Evolutionary conservation across 2,888 invertebrate genomes (phyloP), one percentile per base, ranked within the genome.

Genomic region (Trachelus iudaicus): DNA sequence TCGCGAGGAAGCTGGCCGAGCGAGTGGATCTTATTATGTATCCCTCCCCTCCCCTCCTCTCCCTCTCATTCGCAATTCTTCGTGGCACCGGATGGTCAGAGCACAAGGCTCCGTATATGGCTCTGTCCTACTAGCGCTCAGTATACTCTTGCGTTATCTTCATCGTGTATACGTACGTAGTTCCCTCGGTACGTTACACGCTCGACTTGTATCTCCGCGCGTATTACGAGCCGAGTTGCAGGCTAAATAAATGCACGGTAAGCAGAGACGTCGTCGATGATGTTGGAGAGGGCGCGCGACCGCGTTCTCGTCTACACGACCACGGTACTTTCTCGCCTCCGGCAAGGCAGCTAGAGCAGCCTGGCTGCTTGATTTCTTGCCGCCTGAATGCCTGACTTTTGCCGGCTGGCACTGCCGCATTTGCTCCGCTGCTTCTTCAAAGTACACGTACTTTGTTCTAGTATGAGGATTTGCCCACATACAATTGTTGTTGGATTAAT

Each of bases 71-170:
- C 23, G 56, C 56, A 23, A 56, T 56, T 56, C 56, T 23, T 56
- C 56, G 23, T 56, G 56, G 71, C 15, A 34, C 15, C 71, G 33
- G 34, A 69, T 69, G 30, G 69, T n/a, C 69, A 73, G 56, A 71
- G 81, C 77, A 83, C 77, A 79, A 80, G 85, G 82, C 82, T 83
- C 87, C 87, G 83, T 88, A 87, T 88, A 88, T 85, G 88, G 88
- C 77, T 79, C 75, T 85, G 88, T 84, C 84, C 84, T 84, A 85
- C 87, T 84, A 84, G 76, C 76, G 79, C 83, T 69, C 76, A 75
- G 73, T 76, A 23, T 69, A 75, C 35, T 69, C 56, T 56, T 56
- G 56, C 56, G 56, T 56, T 56, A 56, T 56, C 56, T 56, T 56
- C 56, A 56, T 56, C 34, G 37, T 73, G 35, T 80, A 73, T 69